Evolutionary conservation across 2,888 invertebrate genomes (phyloP).

Genomic region (Listrodromus nycthemerus): DNA sequence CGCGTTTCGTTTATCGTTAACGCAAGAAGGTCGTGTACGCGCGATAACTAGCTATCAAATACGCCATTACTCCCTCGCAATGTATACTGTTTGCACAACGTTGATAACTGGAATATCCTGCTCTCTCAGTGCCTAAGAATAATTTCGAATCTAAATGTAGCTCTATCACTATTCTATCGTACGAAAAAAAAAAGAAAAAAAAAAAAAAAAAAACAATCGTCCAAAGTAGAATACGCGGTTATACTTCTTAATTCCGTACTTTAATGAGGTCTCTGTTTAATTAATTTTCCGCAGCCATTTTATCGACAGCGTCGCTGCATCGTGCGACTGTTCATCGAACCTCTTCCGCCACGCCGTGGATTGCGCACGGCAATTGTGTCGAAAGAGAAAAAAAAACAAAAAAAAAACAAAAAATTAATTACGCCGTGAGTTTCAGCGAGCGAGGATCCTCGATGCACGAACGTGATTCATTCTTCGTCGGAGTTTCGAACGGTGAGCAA

Average conservation of each 20-base stretch:
- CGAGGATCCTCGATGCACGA: slow-evolving; percentile 12
- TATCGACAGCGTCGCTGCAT: slow-evolving; percentile 4
- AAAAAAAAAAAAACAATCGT: background rate
- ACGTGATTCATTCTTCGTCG: slow-evolving; percentile 31
- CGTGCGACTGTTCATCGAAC: background rate
- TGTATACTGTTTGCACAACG: slow-evolving; percentile 6
- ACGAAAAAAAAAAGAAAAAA: background rate
- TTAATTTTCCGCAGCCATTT: slow-evolving; percentile 1
- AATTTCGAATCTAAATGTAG: slow-evolving; percentile 4
- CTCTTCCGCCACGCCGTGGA: background rate
- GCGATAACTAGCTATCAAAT: slow-evolving; percentile 37
- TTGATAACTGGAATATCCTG: background rate
- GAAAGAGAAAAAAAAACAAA: background rate
- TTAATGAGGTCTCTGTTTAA: background rate
- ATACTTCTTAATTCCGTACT: background rate
- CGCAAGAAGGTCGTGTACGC: slow-evolving; percentile 26
- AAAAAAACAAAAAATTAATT: background rate
- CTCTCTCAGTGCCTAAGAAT: background rate
- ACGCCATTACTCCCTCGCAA: background rate
- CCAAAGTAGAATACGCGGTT: background rate
- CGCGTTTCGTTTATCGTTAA: slow-evolving; percentile 31
- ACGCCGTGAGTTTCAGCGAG: slow-evolving; percentile 9
- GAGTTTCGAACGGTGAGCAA: slow-evolving; percentile 28
- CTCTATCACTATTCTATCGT: background rate
- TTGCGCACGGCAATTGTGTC: slow-evolving; percentile 6